These are phyloP conservation scores for Lithobates sylvaticus DNA, from an alignment of 2,797 vertebrate genomes.

Conservation along the genomic window DNA sequence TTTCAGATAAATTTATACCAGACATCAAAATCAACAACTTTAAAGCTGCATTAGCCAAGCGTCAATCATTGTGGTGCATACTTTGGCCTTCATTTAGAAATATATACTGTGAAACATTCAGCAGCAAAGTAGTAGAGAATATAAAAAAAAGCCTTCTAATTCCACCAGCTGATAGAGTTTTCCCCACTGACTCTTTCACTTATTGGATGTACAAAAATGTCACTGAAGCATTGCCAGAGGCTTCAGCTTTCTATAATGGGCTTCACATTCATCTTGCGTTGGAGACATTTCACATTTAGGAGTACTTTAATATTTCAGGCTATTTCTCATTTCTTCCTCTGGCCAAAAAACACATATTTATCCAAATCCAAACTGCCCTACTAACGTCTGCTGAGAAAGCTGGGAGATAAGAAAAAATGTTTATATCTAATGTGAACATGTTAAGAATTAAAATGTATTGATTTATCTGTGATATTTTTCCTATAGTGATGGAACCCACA, in stretches of 20 bases:
- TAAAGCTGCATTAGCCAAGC: not conserved
- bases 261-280: conserved; percentile 1
- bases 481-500: no score
- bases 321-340: conserved; percentile 31
- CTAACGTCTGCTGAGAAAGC: not conserved
- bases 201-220: conserved; percentile 10
- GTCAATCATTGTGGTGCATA: not conserved
- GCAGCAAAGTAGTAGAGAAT: not conserved
- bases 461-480: no score
- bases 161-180: not conserved
- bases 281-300: conserved; percentile 12
- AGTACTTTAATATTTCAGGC: conserved; percentile 18
- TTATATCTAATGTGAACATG: not conserved
- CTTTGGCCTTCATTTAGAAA: not conserved
- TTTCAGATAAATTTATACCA: not conserved
- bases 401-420: not conserved
- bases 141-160: not conserved
- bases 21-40: not conserved
- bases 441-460: not conserved
- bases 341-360: not conserved
- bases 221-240: conserved; percentile 11
- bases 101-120: not conserved
- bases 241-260: not conserved
- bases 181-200: conserved; percentile 20
- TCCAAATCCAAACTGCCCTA: not conserved